These are phyloP conservation scores for Helleia helle DNA, from an alignment of 2,888 invertebrate species.

Conservation along the genomic window DNA sequence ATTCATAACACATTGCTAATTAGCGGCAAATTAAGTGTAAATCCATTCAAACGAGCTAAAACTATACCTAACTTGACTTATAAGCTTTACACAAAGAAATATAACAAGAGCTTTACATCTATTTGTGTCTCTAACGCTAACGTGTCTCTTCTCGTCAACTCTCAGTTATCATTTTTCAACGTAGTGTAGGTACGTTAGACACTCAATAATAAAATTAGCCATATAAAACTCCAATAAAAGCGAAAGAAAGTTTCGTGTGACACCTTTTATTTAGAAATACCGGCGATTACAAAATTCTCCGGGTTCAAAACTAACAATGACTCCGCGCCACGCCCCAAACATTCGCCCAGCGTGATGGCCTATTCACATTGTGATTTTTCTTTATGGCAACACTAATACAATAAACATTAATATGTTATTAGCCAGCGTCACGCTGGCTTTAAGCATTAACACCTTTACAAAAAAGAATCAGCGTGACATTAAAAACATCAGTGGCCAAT, in stretches of 20 bases:
- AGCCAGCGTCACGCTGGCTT: slow-evolving; percentile 59
- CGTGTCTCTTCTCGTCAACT: too few relatives aligned
- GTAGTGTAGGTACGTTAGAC: too few relatives aligned
- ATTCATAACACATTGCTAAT: too few relatives aligned
- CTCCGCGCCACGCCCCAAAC: slow-evolving; percentile 64
- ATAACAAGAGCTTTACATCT: too few relatives aligned
- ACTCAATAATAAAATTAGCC: slow-evolving; percentile 3
- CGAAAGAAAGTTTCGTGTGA: slow-evolving; percentile 12
- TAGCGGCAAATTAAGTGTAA: too few relatives aligned
- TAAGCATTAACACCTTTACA: slow-evolving; percentile 40
- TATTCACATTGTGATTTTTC: slow-evolving; percentile 65
- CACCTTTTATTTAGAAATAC: slow-evolving; percentile 25
- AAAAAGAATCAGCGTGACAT: slow-evolving; percentile 30
- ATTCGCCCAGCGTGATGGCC: slow-evolving; percentile 61
- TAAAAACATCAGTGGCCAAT: slow-evolving; percentile 26
- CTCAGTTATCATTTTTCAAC: too few relatives aligned
- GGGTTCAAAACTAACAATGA: slow-evolving; percentile 58
- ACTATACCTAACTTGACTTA: too few relatives aligned
- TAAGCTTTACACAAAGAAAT: too few relatives aligned
- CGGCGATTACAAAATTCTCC: slow-evolving; percentile 55
- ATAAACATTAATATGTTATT: slow-evolving; percentile 69
- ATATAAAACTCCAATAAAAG: slow-evolving; percentile 1
- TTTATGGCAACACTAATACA: slow-evolving; percentile 66
- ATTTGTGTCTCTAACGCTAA: too few relatives aligned
- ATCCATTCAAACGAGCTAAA: too few relatives aligned